Conservation (phyloP, 2,797 vertebrate species). For the Pyrocephalus nanus region DNA sequence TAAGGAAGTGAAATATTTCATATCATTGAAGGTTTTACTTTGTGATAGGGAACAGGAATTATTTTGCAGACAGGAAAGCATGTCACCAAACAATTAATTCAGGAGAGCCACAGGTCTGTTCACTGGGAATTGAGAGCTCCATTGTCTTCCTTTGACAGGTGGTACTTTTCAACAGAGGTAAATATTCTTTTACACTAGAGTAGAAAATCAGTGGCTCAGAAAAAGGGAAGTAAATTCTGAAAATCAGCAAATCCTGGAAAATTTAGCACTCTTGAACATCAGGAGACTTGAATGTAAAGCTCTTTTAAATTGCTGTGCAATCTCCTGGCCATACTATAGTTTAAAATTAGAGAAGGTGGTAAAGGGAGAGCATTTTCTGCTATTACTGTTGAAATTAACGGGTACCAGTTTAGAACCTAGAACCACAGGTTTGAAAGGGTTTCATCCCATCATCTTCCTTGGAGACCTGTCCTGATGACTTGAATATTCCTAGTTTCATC, state of each 20-base stretch:
- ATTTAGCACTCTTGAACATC: not conserved
- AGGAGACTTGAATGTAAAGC: not conserved
- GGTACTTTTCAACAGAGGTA: not conserved
- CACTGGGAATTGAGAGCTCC: not conserved
- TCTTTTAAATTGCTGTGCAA: not conserved
- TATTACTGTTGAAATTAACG: not conserved
- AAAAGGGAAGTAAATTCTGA: not conserved
- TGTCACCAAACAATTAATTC: not conserved
- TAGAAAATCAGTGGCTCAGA: not conserved
- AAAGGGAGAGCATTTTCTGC: not conserved
- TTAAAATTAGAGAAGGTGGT: not conserved
- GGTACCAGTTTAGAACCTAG: not conserved
- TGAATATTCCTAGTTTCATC: not conserved
- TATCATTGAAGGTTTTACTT: not conserved
- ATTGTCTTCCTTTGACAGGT: not conserved
- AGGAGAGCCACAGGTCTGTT: not conserved
- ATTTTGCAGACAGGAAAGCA: not conserved
- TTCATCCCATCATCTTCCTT: not conserved
- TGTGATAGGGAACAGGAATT: not conserved
- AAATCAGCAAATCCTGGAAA: not conserved
- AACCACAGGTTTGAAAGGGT: not conserved
- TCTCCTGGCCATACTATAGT: rapidly evolving
- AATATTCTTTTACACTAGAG: not conserved
- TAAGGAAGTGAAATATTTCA: not conserved
- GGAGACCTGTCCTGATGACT: not conserved